Conservation (phyloP, 2,113 vertebrate genomes). For the Serinus canaria region DNA sequence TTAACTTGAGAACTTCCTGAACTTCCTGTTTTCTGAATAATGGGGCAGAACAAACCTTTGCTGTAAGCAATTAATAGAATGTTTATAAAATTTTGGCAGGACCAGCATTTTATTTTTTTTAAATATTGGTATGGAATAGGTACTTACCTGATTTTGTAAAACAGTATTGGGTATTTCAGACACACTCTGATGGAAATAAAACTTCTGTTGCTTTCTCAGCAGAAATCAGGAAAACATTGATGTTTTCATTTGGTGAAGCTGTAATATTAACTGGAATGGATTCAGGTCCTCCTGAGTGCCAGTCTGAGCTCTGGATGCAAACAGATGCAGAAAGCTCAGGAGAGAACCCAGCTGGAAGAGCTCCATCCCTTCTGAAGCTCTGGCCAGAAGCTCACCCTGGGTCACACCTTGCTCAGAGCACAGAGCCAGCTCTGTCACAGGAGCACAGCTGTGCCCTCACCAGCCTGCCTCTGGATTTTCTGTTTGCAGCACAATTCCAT, state of each 20-base stretch:
- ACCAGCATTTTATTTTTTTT: neutral
- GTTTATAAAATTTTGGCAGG: neutral
- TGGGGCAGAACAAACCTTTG: neutral
- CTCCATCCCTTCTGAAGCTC: neutral
- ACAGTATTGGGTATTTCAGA: neutral
- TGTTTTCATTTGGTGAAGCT: neutral
- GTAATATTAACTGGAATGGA: neutral
- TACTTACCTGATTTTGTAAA: neutral
- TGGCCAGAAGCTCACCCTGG: neutral
- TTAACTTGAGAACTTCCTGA: neutral
- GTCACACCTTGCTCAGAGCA: neutral
- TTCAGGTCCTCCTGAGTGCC: neutral
- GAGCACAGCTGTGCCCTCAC: neutral
- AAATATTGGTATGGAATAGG: neutral
- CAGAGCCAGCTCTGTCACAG: neutral
- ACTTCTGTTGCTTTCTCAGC: neutral
- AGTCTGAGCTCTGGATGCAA: neutral
- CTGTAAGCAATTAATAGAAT: neutral
- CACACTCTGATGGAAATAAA: neutral
- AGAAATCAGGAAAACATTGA: neutral
- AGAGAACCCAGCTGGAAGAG: neutral
- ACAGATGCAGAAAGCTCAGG: neutral
- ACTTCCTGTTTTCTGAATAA: neutral
- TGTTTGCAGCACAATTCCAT: neutral
- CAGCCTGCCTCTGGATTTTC: neutral